Conservation (phyloP, 2,113 vertebrate species). For the Chloebia gouldiae region DNA sequence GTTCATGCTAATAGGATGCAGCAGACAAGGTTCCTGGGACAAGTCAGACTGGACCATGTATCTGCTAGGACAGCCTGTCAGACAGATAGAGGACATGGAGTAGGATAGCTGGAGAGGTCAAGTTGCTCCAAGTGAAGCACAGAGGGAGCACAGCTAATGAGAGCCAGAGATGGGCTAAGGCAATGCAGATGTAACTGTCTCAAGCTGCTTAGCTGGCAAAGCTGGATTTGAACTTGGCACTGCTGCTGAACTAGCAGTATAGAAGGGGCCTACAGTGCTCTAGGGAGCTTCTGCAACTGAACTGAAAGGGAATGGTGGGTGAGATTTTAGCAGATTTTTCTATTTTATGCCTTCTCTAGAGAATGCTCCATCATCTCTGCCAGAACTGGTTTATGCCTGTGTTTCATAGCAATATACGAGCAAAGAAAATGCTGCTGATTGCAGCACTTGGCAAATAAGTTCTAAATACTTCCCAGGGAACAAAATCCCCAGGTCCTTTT, state of each 20-base stretch:
- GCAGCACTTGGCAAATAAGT: not conserved
- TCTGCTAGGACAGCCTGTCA: not conserved
- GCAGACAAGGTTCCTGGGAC: not conserved
- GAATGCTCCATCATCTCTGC: slow-evolving; percentile 10
- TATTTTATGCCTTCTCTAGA: slow-evolving; percentile 24
- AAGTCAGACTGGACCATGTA: not conserved
- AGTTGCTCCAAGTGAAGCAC: not conserved
- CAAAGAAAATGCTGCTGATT: slow-evolving; percentile 38
- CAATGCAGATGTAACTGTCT: not conserved
- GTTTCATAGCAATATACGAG: not conserved
- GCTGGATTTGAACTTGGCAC: slow-evolving; percentile 20
- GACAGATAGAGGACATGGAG: not conserved
- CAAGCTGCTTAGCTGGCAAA: slow-evolving; percentile 53
- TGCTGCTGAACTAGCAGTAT: slow-evolving; percentile 1
- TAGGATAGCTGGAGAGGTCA: not conserved
- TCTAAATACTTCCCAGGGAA: not conserved
- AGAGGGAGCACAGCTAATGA: not conserved
- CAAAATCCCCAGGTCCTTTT: not conserved
- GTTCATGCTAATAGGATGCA: not conserved
- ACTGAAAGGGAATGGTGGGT: not conserved
- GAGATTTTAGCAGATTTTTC: slow-evolving; percentile 35
- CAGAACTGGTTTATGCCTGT: not conserved
- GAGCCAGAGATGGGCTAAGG: not conserved
- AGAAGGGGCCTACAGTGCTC: not conserved
- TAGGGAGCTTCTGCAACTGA: slow-evolving; percentile 16